These are phyloP conservation scores for Pseudanteris insignis DNA, from an alignment of 2,888 invertebrate genomes.

Conservation along the genomic window DNA sequence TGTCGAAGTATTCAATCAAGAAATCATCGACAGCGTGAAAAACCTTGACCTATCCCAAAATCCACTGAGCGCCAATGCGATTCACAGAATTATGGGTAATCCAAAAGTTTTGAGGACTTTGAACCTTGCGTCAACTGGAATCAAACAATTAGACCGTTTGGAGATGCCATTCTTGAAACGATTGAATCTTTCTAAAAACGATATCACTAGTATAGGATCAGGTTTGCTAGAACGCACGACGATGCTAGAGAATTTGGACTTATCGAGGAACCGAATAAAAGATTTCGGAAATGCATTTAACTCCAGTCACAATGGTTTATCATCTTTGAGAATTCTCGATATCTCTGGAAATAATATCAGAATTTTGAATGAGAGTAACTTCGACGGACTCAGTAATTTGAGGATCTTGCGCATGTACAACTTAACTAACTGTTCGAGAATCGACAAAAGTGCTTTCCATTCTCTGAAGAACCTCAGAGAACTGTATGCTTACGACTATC, in stretches of 20 bases:
- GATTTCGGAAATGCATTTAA: constrained; percentile 68
- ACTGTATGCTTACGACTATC: constrained; percentile 79
- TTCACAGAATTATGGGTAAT: constrained; percentile 82
- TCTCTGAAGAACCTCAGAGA: constrained; percentile 75
- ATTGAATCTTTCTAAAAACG: constrained; percentile 82
- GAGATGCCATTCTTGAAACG: constrained; percentile 86
- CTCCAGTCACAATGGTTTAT: constrained; percentile 66
- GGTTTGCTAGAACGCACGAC: constrained; percentile 82
- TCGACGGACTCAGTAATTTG: constrained; percentile 76
- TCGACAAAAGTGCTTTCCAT: constrained; percentile 85
- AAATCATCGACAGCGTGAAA: constrained; percentile 88
- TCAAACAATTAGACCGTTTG: constrained; percentile 73
- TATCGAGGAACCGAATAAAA: constrained; percentile 77
- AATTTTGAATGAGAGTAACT: constrained; percentile 79
- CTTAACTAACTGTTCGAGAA: constrained; percentile 76
- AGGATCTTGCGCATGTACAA: constrained; percentile 74
- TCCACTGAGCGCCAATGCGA: constrained; percentile 78
- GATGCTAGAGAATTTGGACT: constrained; percentile 78
- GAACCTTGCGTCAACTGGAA: constrained; percentile 83
- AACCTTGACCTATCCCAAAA: constrained; percentile 86
- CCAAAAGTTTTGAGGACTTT: constrained; percentile 87
- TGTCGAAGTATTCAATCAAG: constrained; percentile 82
- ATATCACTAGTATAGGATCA: constrained; percentile 73
- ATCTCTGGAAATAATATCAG: constrained; percentile 86
- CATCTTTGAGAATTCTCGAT: constrained; percentile 78